Evolutionary conservation across 2,888 invertebrate species (phyloP).

Genomic region (Zhengitettix transpicula): DNA sequence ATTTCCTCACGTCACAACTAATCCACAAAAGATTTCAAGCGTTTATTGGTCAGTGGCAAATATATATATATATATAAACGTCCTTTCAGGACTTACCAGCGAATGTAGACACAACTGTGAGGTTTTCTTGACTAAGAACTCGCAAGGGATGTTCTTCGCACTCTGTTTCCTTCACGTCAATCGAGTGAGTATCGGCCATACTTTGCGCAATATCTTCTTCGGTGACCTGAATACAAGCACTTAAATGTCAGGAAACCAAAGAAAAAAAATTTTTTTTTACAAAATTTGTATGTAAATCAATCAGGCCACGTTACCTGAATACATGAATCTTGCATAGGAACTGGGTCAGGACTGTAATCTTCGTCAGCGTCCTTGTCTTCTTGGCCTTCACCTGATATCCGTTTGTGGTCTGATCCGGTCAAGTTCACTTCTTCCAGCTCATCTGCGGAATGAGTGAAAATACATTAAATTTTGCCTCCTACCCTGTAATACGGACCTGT

Average conservation of each 20-base stretch:
- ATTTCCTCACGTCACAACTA: too few species aligned
- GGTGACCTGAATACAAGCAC: constrained; percentile 30
- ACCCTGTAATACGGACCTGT: too few species aligned
- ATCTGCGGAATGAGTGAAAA: too few species aligned
- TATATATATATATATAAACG: too few species aligned
- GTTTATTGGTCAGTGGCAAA: too few species aligned
- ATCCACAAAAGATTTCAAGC: too few species aligned
- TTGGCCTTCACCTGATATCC: neutral
- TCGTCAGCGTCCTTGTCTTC: constrained; percentile 32
- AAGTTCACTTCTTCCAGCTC: too few species aligned
- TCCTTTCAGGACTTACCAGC: constrained; percentile 38
- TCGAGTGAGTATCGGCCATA: constrained; percentile 50
- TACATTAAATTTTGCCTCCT: too few species aligned
- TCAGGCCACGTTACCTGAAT: constrained; percentile 43
- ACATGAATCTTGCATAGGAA: constrained; percentile 73
- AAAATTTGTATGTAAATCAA: too few species aligned
- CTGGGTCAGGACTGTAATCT: constrained; percentile 62
- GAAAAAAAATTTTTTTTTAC: too few species aligned
- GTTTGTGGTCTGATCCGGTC: too few species aligned
- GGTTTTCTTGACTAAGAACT: constrained; percentile 78
- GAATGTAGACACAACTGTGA: constrained; percentile 80
- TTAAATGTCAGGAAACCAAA: too few species aligned
- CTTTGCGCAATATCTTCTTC: constrained; percentile 84
- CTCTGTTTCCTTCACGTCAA: constrained; percentile 53
- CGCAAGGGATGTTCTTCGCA: constrained; percentile 74